Conservation (phyloP, 2,888 invertebrate genomes). For the Phyto melanocephala region DNA sequence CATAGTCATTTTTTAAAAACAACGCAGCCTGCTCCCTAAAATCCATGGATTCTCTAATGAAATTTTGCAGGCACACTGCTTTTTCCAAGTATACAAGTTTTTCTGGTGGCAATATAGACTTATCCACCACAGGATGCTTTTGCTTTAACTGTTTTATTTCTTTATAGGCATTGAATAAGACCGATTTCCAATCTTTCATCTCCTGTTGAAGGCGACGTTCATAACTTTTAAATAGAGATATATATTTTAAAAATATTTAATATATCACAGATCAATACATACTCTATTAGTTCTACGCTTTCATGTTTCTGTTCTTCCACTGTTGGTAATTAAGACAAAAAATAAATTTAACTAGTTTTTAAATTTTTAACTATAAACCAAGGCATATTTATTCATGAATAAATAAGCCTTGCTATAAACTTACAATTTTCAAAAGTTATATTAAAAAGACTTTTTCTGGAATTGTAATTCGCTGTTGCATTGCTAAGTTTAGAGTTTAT, state of each 20-base stretch:
- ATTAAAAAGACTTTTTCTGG: constrained; percentile 69
- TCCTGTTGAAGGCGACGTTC: constrained; percentile 67
- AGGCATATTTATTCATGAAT: background rate
- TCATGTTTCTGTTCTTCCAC: constrained; percentile 42
- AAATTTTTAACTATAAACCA: background rate
- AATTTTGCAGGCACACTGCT: constrained; percentile 69
- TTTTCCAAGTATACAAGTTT: constrained; percentile 70
- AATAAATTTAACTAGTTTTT: background rate
- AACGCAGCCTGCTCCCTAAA: constrained; percentile 68
- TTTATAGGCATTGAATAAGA: constrained; percentile 17
- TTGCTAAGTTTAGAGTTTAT: constrained; percentile 1
- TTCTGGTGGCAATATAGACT: constrained; percentile 66
- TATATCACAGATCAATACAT: constrained; percentile 1
- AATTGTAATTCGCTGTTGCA: constrained; percentile 8
- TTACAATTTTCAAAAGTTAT: constrained; percentile 68
- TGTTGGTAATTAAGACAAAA: background rate
- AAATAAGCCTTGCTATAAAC: background rate
- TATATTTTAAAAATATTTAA: background rate
- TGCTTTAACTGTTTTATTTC: constrained; percentile 50
- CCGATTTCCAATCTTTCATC: constrained; percentile 68
- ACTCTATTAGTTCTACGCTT: constrained; percentile 65
- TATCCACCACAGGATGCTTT: constrained; percentile 59
- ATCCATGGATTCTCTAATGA: constrained; percentile 68
- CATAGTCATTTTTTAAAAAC: constrained; percentile 68
- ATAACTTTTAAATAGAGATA: constrained; percentile 60